Evolutionary conservation across 2,797 vertebrate species (phyloP), one percentile per base, ranked within the genome.

Genomic region (Paratrypauchen microcephalus): DNA sequence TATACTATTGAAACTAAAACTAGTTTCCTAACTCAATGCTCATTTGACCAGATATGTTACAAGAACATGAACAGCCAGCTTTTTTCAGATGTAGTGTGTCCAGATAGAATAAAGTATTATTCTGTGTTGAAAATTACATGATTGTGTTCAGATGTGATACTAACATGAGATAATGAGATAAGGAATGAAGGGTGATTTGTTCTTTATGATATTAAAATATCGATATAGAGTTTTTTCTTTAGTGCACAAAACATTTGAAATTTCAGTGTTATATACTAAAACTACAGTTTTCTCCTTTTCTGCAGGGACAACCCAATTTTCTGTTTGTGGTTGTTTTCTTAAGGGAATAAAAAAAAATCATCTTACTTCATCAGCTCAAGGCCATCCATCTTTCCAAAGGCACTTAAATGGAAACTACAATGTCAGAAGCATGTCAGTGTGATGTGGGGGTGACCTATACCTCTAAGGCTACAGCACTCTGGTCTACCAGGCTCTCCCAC

Each of bases 401-500:
- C 74, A 52, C 26, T 73, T 61, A 64, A 66, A 70, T 68, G 75
- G 68, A 80, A 68, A 73, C 71, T 54, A 73, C 64, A 69, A 57
- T 74, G 76, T 70, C 72, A 66, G 63, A 61, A 71, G 57, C 73
- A 73, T 79, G 80, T 82, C 72, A 75, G 11, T 60, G 45, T 80
- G 76, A 85, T 88, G 86, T 79, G 39, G 72, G 78, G 86, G 83
- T 91, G 89, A 90, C 89, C 89, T 89, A 90, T 88, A 86, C 89
- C 88, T 91, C 81, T 86, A 88, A 92, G 89, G 88, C 87, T 81
- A 71, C 73, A 73, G 80, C 82, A 70, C 82, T 84, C 79, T 83
- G 86, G 73, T 61, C 74, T 67, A 75, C 72, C 85, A 66, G 75
- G 77, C 87, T 77, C 74, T 72, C 72, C 82, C 82, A 88, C 86